Evolutionary conservation across 2,113 vertebrate genomes (phyloP), one percentile per base, ranked within the genome.

Genomic region (Meles meles): DNA sequence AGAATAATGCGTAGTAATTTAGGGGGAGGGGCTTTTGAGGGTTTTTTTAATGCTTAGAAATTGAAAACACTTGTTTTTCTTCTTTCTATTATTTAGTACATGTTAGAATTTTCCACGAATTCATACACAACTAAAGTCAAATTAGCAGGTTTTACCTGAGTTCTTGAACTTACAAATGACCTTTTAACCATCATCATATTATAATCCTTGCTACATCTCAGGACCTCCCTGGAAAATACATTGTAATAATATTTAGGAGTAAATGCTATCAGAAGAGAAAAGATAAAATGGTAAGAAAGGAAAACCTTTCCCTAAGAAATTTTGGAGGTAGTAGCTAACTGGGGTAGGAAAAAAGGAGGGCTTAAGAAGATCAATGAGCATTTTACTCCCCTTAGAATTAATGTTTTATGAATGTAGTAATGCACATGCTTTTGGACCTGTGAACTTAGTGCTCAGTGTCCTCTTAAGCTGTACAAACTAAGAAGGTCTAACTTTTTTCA

Each of bases 11-110:
- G 13, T 79, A 67, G 88, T 96, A 83, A 34, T 85, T 89, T 80
- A 13, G 55, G 65, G 59, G 17, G 63, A 52, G 67, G 5, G 6
- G 15, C 17, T 31, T 79, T 88, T 74, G 63, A 89, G 42, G 42
- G 21, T 59, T 49, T 95, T 91, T 25, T 61, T 57, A 23, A 74
- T 93, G 90, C 72, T 86, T 91, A 89, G 47, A 93, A 57, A 80
- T 42, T 39, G 1, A 92, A 79, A 96, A 80, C 14, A 65, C 18
- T 69, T 42, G 25, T 37, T 88, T 95, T 97, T 93, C n/a, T 96
- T 18, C 39, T 96, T 18, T 5, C 10, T 20, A 47, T 29, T 44
- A 44, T 21, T 97, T 98, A 84, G 77, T 55, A 92, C 57, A 29
- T 11, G 21, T 27, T 88, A 81, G 87, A 88, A 34, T 92, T 97